Percentiles rank a stretch among this genome's conserved stretches.
Evolutionary conservation across 2,797 vertebrate genomes (phyloP).

Genomic region (Yasuhikotakia modesta): DNA sequence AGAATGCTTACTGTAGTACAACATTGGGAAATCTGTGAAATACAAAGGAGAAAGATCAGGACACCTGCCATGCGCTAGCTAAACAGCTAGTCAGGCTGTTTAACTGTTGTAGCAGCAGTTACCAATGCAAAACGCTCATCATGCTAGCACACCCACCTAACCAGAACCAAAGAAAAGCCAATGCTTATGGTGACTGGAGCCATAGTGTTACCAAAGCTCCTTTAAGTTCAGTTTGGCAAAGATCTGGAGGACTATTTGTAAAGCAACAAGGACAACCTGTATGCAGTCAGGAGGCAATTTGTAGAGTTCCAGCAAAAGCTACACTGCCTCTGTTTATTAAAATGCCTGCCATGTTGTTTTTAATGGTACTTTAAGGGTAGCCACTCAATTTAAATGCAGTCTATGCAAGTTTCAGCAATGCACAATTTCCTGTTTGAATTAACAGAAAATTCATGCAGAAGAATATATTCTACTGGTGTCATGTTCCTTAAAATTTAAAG

Average conservation of each 20-base stretch:
- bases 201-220: conserved; percentile 20
- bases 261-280: conserved; percentile 21
- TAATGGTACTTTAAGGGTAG: conserved; percentile 47
- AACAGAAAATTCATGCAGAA: conserved; percentile 75
- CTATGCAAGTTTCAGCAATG: conserved; percentile 58
- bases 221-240: conserved; percentile 30
- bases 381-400: conserved; percentile 76
- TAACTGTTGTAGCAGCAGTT: conserved; percentile 26
- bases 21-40: conserved; percentile 30
- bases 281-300: conserved; percentile 23
- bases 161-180: conserved; percentile 20
- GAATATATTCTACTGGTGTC: conserved; percentile 63
- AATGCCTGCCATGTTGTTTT: not conserved
- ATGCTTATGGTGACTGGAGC: conserved; percentile 2
- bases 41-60: conserved; percentile 2
- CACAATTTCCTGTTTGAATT: conserved; percentile 32
- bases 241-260: conserved; percentile 15
- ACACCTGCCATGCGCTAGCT: conserved; percentile 24
- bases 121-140: conserved; percentile 14
- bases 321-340: not conserved
- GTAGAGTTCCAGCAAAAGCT: not conserved
- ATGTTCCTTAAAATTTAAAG: conserved; percentile 57
- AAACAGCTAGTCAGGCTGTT: conserved; percentile 1
- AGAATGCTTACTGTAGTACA: conserved; percentile 38
- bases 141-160: conserved; percentile 9